Evolutionary conservation across 2,888 invertebrate genomes (phyloP).

Genomic region (Galerucella nymphaeae): DNA sequence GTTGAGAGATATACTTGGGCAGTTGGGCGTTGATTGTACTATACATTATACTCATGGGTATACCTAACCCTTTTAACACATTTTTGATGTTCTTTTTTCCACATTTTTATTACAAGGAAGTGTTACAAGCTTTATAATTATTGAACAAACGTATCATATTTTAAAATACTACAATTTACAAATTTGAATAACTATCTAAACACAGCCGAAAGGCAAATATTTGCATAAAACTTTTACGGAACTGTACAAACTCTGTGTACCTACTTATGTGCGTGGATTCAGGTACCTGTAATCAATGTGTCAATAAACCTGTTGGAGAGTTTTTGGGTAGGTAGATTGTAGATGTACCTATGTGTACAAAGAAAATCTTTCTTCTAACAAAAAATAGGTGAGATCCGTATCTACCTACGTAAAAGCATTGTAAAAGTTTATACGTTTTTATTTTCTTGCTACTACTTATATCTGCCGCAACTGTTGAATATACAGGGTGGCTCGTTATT

Average conservation of each 20-base stretch:
- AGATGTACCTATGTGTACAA: not conserved
- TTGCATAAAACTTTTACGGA: constrained; percentile 4
- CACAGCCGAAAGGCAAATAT: constrained; percentile 9
- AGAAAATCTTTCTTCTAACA: not conserved
- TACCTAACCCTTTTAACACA: not conserved
- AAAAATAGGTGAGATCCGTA: constrained; percentile 7
- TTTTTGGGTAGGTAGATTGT: constrained; percentile 11
- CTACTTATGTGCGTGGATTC: not conserved
- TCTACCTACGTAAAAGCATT: not conserved
- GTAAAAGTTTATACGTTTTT: not conserved
- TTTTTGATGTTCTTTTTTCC: not conserved
- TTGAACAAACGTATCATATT: not conserved
- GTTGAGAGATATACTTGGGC: too few relatives aligned
- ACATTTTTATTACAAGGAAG: not conserved
- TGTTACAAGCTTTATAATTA: not conserved
- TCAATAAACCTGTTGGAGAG: constrained; percentile 8
- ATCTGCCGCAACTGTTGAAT: not conserved
- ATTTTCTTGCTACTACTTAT: not conserved
- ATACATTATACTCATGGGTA: too few relatives aligned
- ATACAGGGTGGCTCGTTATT: not conserved
- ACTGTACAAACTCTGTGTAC: constrained; percentile 3
- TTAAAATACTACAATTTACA: not conserved
- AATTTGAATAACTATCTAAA: not conserved
- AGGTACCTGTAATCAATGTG: constrained; percentile 10
- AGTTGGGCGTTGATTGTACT: too few relatives aligned